phyloP scores from a whole-genome alignment of 30 jellyfish, hydroid and myxozoan species.

The Aurelia sp. region DNA sequence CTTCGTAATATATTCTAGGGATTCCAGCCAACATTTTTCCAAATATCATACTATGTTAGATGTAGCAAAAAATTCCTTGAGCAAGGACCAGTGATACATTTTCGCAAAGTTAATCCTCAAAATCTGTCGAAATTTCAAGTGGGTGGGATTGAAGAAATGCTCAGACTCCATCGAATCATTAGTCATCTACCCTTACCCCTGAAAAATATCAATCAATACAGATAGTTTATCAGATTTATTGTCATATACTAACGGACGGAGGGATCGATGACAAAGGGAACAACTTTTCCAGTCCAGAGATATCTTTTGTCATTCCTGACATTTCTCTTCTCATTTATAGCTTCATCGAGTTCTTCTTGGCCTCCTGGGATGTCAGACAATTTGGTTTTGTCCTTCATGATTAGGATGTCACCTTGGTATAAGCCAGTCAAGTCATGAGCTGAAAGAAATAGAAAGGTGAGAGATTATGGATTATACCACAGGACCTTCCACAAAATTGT shows the following conservation, averaged over 20 bases:
- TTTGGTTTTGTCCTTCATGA: slow-evolving; percentile 10
- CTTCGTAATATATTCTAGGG: too few relatives aligned
- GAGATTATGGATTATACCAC: neutral
- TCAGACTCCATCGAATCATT: too few relatives aligned
- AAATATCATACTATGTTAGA: too few relatives aligned
- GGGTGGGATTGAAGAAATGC: too few relatives aligned
- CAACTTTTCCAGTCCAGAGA: slow-evolving; percentile 50
- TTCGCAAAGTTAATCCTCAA: too few relatives aligned
- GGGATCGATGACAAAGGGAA: slow-evolving; percentile 23
- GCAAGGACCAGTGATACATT: too few relatives aligned
- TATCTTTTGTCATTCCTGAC: slow-evolving; percentile 18
- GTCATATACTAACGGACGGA: slow-evolving; percentile 8
- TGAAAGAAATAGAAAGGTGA: neutral
- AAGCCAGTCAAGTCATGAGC: slow-evolving; percentile 50
- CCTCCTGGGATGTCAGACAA: slow-evolving; percentile 32
- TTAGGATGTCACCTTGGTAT: slow-evolving; percentile 50
- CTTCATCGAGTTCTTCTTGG: neutral
- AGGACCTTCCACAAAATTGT: too few relatives aligned
- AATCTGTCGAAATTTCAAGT: too few relatives aligned
- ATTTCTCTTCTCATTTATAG: slow-evolving; percentile 43
- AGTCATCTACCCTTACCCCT: neutral
- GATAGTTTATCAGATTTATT: too few relatives aligned
- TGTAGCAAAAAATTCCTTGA: too few relatives aligned
- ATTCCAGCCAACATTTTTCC: too few relatives aligned
- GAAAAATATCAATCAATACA: neutral